These are phyloP conservation scores for Acropora tenuis DNA, from an alignment of 64 coral and sea anemone species.

Conservation along the genomic window DNA sequence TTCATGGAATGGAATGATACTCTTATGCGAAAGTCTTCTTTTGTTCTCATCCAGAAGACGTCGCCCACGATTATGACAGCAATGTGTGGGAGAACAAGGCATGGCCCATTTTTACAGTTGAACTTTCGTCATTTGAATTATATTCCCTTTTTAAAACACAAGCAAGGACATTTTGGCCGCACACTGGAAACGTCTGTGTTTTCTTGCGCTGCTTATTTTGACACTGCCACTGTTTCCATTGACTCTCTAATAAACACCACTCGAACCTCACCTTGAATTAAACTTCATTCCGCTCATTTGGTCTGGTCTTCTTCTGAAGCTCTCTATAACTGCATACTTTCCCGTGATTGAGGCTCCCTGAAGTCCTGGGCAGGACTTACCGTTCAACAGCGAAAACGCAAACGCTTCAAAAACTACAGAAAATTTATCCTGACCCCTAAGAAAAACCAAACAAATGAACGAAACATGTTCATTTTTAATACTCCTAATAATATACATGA, in stretches of 20 bases:
- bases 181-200: no score
- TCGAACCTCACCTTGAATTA: conserved; percentile 30
- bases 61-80: no score
- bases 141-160: no score
- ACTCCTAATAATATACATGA: neutral
- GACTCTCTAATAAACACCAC: neutral
- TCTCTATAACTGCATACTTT: conserved; percentile 73
- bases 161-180: no score
- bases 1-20: neutral
- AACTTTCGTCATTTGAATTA: no score
- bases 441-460: neutral
- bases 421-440: conserved; percentile 67
- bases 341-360: conserved; percentile 53
- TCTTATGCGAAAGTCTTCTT: no score
- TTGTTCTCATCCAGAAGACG: no score
- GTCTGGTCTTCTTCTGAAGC: conserved; percentile 50
- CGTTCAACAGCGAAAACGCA: conserved; percentile 86
- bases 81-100: no score
- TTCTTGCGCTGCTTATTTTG: no score
- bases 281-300: conserved; percentile 70
- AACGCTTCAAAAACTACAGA: conserved; percentile 76
- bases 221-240: neutral
- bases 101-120: no score
- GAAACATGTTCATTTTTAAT: neutral
- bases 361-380: conserved; percentile 60